Base-by-base conservation (phyloP, 1,140 invertebrate genomes). In the Drosophila watanabei region DNA sequence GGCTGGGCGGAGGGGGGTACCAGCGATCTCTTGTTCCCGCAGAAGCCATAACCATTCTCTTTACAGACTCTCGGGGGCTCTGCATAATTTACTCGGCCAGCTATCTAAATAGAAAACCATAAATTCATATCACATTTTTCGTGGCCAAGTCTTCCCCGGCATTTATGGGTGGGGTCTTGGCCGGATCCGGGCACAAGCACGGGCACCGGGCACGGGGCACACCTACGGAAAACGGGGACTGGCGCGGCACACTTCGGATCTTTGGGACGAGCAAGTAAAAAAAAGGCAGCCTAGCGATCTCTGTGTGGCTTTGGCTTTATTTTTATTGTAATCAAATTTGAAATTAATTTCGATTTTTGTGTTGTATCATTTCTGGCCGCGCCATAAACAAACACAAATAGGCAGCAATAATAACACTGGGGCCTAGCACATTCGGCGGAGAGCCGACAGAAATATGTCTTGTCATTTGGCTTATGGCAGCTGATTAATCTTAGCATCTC, bases 401-500 rank as follows among this genome's bases (percentile, higher is more conserved):
- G 62, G 52, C 75, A 82, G 82, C 79, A 86, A 79, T 86, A 86
- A 86, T 86, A 87, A 87, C 78, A 81, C 69, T 30, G 62, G 57
- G 56, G 73, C 62, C 60, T 61, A 64, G 52, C 71, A 58, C 65
- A 65, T 49, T 70, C 58, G 57, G 51, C 41, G 59, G 48, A 57
- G 59, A 63, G 45, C 43, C 46, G 32, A 71, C 37, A 63, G 59
- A 84, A 82, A 86, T 89, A 82, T 89, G 86, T 77, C 86, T 86
- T 89, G 82, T 90, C 86, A 90, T 89, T 89, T 89, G 82, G 79
- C 82, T 82, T 86, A 89, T 89, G 82, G 82, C 86, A 89, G 86
- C 86, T 90, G 86, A 89, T 89, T 89, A 89, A 89, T 89, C 86
- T 89, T 86, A 86, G 82, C 86, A 85, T 90, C 82, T 85, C 79